A percentile compares a stretch with the other conserved stretches of the same genome.
phyloP scores from a whole-genome alignment of 2,113 vertebrate species.

The Muscicapa adusta region DNA sequence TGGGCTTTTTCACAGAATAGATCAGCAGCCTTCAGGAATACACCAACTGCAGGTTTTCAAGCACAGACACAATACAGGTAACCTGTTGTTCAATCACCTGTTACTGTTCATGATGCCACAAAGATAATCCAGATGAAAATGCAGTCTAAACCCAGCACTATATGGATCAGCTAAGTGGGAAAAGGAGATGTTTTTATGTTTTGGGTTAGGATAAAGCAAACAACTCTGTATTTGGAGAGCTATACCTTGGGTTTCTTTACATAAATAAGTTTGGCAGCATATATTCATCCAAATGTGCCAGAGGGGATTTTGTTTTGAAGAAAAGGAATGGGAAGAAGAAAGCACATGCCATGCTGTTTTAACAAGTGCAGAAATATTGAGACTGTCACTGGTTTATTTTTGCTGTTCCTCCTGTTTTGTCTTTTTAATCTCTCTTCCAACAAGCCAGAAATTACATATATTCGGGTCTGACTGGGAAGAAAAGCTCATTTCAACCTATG shows the following conservation, averaged over 20 bases:
- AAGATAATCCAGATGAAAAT: background rate
- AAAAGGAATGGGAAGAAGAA: background rate
- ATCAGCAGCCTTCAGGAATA: background rate
- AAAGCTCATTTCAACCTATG: background rate
- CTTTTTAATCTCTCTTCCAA: background rate
- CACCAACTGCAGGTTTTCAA: background rate
- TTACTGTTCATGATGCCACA: background rate
- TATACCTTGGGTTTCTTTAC: background rate
- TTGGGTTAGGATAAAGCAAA: background rate
- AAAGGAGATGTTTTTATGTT: background rate
- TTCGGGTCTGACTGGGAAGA: background rate
- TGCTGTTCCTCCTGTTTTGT: background rate
- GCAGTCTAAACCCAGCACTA: background rate
- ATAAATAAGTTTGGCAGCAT: background rate
- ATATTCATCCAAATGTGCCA: background rate
- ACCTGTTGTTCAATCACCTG: background rate
- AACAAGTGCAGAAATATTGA: background rate
- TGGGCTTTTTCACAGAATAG: background rate
- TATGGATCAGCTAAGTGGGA: background rate
- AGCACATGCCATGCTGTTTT: background rate
- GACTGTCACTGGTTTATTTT: background rate
- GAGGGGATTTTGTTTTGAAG: background rate
- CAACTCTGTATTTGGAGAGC: background rate
- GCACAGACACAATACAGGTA: background rate
- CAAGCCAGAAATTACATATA: background rate